A percentile compares a stretch with the other conserved stretches of the same genome.
phyloP scores from a whole-genome alignment of 2,888 invertebrate species.

The Nineta flava region DNA sequence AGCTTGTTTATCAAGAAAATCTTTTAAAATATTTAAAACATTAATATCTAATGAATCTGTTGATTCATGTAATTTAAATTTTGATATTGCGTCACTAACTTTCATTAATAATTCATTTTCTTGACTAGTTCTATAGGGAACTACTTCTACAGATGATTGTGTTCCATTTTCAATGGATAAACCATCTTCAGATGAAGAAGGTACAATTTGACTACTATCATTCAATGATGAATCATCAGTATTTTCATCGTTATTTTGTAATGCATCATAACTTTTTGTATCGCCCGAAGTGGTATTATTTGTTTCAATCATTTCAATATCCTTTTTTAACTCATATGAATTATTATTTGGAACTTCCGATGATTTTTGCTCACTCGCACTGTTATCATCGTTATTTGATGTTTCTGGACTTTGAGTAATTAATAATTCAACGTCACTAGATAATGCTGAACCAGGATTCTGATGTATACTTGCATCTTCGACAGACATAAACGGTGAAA shows the following conservation, averaged over 20 bases:
- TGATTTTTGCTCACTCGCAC: background rate
- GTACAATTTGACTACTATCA: background rate
- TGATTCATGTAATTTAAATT: slow-evolving; percentile 20
- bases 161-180: background rate
- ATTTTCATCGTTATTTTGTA: background rate
- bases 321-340: background rate
- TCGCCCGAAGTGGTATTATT: slow-evolving; percentile 6
- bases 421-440: slow-evolving; percentile 21
- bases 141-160: background rate
- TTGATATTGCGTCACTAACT: slow-evolving; percentile 23
- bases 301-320: background rate
- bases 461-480: slow-evolving; percentile 23
- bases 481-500: slow-evolving; percentile 16
- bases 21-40: slow-evolving; percentile 22
- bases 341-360: background rate
- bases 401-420: slow-evolving; percentile 8
- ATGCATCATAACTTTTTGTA: background rate
- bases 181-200: background rate
- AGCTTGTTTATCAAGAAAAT: slow-evolving; percentile 19
- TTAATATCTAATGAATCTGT: slow-evolving; percentile 21
- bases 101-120: slow-evolving; percentile 10
- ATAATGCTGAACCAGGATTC: slow-evolving; percentile 8
- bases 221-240: background rate
- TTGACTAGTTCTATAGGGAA: background rate
- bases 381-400: background rate